Evolutionary conservation across 2,888 invertebrate species (phyloP), one percentile per base, ranked within the genome.

Genomic region (Cylindroiulus punctatus): DNA sequence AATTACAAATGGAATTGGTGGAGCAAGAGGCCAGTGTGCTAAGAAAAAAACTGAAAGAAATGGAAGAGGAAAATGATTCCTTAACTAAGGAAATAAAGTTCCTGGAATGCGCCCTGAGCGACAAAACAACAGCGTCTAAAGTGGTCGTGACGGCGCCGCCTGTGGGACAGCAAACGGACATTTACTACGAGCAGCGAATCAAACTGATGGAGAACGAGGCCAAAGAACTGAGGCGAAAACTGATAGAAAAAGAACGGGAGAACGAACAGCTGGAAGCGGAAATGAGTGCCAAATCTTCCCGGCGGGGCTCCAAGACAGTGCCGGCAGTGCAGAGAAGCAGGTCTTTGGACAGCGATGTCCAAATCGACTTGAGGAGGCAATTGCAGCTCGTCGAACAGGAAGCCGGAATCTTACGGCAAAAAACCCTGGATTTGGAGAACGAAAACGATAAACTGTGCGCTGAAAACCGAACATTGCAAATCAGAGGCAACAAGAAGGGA

Each of bases 11-110:
- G 85, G 97, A 97, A 91, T 93, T 97, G 84, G 95, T 96, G 90
- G 97, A 97, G 91, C 96, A 96, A 93, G 97, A 98, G 92, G 94
- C 96, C 87, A 93, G 94, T 32, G 95, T 96, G 87, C 92, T 97
- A 88, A 93, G 96, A 81, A 93, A 95, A 88, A 97, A 97, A 92
- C 94, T 96, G 87, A 96, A 96, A 90, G 96, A 96, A 89, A 91
- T 96, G 88, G 96, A 97, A 91, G 93, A 93, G 88, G 96, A 96
- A 89, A 95, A 94, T 89, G 94, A 95, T 87, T 93, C 93, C 84
- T 91, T 94, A 19, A 95, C 94, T 90, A 94, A 94, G 89, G 95
- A 96, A 92, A 93, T 95, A 22, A 89, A 89, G 76, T 96, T 96
- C 88, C 91, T 96, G 42, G 94, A 95, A 88, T 92, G 57, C 7